Percentiles rank a stretch among this genome's conserved stretches.
These are phyloP conservation scores for Gonatopus flavifemur DNA, from an alignment of 1,140 invertebrate genomes.

Conservation along the genomic window DNA sequence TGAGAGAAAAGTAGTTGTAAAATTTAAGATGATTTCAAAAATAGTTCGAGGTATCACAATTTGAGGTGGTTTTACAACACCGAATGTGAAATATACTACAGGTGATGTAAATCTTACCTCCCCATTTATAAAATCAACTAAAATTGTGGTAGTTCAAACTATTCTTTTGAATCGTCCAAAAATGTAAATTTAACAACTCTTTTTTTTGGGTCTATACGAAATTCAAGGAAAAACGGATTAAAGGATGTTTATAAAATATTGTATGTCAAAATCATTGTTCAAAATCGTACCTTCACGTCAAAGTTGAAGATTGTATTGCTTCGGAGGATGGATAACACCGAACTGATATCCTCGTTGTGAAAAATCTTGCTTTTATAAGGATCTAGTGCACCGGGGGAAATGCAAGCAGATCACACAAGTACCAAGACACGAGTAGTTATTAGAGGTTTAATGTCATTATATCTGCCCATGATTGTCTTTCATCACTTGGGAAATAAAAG, in stretches of 20 bases:
- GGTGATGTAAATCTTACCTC: too few relatives aligned
- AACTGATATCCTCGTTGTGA: slow-evolving; percentile 22
- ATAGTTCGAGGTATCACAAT: too few relatives aligned
- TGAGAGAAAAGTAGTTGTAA: too few relatives aligned
- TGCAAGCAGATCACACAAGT: slow-evolving; percentile 7
- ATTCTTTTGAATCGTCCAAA: neutral
- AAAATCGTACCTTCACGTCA: slow-evolving; percentile 24
- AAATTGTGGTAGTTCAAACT: too few relatives aligned
- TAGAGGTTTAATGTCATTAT: slow-evolving; percentile 25
- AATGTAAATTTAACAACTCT: too few relatives aligned
- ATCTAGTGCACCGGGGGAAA: neutral
- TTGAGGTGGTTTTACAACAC: too few relatives aligned
- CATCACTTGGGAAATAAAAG: slow-evolving; percentile 32
- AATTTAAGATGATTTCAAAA: too few relatives aligned
- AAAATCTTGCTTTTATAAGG: slow-evolving; percentile 27
- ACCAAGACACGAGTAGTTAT: too few relatives aligned
- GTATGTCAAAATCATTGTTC: too few relatives aligned
- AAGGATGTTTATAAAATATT: neutral
- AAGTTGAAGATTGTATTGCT: slow-evolving; percentile 13
- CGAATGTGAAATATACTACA: too few relatives aligned
- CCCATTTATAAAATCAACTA: too few relatives aligned
- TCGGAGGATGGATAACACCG: slow-evolving; percentile 11
- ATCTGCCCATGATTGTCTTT: slow-evolving; percentile 29
- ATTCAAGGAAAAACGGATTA: neutral
- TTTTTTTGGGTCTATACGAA: too few relatives aligned